phyloP scores from a whole-genome alignment of 2,113 vertebrate species.

The Carassius auratus region DNA sequence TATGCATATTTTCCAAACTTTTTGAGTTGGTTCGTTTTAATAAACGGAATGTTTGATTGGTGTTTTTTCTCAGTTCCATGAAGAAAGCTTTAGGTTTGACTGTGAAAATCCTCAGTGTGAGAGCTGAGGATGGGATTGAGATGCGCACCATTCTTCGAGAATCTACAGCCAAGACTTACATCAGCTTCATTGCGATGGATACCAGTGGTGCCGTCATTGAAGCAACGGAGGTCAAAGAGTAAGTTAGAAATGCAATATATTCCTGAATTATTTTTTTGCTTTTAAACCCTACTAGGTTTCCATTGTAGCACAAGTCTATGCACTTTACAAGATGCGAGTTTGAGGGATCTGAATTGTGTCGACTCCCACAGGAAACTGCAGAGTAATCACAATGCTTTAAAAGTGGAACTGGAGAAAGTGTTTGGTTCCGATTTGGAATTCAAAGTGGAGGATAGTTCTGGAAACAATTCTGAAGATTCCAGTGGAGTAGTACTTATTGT shows the following conservation, averaged over 20 bases:
- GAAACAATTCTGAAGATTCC: background rate
- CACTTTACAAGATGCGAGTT: background rate
- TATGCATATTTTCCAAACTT: background rate
- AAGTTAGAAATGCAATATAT: too few species aligned
- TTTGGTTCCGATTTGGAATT: conserved; percentile 50
- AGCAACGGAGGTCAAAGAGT: too few species aligned
- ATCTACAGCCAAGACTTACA: too few species aligned
- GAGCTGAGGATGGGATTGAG: too few species aligned
- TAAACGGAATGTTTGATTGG: background rate
- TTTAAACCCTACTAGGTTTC: too few species aligned
- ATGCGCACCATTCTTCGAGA: too few species aligned
- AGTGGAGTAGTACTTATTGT: conserved; percentile 38
- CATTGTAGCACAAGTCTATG: too few species aligned
- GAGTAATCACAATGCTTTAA: conserved; percentile 59
- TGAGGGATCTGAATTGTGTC: background rate
- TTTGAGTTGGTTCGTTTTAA: background rate
- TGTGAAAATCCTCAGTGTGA: too few species aligned
- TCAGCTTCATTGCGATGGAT: too few species aligned
- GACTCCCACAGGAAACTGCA: conserved; percentile 71
- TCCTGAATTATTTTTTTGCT: too few species aligned
- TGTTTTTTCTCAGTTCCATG: background rate
- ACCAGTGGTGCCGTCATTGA: too few species aligned
- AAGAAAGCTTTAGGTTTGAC: too few species aligned
- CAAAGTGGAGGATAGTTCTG: conserved; percentile 20
- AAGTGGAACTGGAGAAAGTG: conserved; percentile 62